These are phyloP conservation scores for Tenebrio molitor DNA, from an alignment of 1,140 invertebrate genomes.

Conservation along the genomic window DNA sequence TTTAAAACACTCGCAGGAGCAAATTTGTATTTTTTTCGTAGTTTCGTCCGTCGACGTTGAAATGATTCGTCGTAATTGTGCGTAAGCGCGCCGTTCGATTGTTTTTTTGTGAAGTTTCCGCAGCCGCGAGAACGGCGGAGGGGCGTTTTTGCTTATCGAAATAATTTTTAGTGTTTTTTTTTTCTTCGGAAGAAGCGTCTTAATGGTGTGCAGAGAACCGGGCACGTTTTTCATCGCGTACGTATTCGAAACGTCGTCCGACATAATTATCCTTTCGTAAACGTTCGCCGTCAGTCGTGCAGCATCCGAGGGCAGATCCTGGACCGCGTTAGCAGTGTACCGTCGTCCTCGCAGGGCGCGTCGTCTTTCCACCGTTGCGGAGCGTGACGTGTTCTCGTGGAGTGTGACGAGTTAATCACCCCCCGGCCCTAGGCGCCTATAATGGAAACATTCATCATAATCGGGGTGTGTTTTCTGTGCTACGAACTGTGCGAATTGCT, in stretches of 20 bases:
- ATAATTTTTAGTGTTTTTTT: too few species aligned
- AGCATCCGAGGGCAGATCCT: slow-evolving; percentile 51
- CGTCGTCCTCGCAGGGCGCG: slow-evolving; percentile 17
- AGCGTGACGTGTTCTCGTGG: neutral
- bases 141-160: too few species aligned
- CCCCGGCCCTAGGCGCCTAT: neutral
- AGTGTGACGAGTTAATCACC: neutral
- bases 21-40: too few species aligned
- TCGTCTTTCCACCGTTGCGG: slow-evolving; percentile 2
- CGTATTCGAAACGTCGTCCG: slow-evolving; percentile 15
- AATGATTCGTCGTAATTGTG: too few species aligned
- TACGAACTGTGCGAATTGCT: slow-evolving; percentile 70
- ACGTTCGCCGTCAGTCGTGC: slow-evolving; percentile 46
- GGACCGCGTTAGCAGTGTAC: slow-evolving; percentile 49
- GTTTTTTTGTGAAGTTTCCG: too few species aligned
- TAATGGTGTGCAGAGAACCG: neutral
- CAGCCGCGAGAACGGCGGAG: too few species aligned
- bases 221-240: neutral
- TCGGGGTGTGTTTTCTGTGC: slow-evolving; percentile 71
- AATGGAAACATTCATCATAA: slow-evolving; percentile 72
- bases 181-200: neutral
- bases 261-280: slow-evolving; percentile 47
- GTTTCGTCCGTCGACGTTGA: too few species aligned
- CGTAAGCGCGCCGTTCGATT: too few species aligned
- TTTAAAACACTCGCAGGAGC: too few species aligned